Conservation (phyloP, 2,888 invertebrate genomes). For the Choristoneura rosaceana region DNA sequence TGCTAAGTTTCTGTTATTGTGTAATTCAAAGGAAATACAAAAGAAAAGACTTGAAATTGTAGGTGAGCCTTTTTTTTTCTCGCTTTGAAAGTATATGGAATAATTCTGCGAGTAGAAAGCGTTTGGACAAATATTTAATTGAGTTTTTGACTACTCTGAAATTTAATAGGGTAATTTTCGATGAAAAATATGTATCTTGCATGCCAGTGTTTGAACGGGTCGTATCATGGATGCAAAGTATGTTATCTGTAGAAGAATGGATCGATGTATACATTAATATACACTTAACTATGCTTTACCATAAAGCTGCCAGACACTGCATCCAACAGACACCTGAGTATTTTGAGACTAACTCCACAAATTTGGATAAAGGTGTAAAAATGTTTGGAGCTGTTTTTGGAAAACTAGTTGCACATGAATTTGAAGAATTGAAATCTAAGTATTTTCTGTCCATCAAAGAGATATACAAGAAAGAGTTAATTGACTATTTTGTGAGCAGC, state of each 20-base stretch:
- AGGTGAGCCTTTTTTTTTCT: constrained; percentile 15
- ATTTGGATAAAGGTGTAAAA: constrained; percentile 25
- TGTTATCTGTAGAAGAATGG: constrained; percentile 14
- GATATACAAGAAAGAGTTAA: constrained; percentile 9
- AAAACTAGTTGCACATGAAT: constrained; percentile 12
- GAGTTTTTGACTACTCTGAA: constrained; percentile 21
- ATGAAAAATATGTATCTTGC: constrained; percentile 21
- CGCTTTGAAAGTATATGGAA: constrained; percentile 10
- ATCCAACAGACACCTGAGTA: constrained; percentile 1
- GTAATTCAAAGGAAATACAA: constrained; percentile 18
- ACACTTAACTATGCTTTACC: constrained; percentile 25
- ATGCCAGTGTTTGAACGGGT: constrained; percentile 28
- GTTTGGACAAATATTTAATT: neutral
- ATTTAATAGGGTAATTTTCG: constrained; percentile 26
- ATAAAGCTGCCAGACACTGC: constrained; percentile 19
- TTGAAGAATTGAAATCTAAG: constrained; percentile 12
- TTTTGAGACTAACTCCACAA: neutral
- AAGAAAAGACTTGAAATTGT: neutral
- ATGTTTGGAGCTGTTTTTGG: constrained; percentile 31
- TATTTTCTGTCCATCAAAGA: constrained; percentile 21
- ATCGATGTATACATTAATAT: constrained; percentile 13
- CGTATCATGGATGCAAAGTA: constrained; percentile 16
- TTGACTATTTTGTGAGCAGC: neutral
- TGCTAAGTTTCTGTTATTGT: constrained; percentile 24
- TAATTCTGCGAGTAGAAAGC: neutral